A percentile compares a stretch with the other conserved stretches of the same genome.
phyloP scores from a whole-genome alignment of 2,113 vertebrate genomes.

The Pseudorectes ferrugineus region DNA sequence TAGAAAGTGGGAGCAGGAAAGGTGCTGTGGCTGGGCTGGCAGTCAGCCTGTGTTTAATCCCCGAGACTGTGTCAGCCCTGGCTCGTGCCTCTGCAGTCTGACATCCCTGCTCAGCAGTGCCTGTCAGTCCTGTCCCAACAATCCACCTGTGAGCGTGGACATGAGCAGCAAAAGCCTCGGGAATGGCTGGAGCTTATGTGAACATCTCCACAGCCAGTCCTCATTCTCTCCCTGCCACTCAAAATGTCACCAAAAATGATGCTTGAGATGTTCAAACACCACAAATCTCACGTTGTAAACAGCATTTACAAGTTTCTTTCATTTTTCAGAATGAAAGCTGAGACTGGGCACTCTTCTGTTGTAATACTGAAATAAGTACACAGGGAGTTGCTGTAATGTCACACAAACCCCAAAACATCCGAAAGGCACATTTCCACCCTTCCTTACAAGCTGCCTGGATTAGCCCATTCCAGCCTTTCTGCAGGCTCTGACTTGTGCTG shows the following conservation, averaged over 20 bases:
- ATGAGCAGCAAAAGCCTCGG: neutral
- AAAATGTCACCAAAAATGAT: neutral
- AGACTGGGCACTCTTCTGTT: neutral
- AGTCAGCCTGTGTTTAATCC: neutral
- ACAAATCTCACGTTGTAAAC: accelerated
- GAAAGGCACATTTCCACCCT: neutral
- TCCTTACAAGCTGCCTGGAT: neutral
- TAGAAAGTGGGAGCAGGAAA: neutral
- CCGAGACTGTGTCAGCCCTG: neutral
- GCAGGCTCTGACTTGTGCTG: neutral
- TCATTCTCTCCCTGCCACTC: neutral
- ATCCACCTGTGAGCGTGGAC: neutral
- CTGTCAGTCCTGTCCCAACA: neutral
- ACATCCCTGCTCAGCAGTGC: neutral
- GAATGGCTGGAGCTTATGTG: accelerated
- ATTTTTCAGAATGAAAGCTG: neutral
- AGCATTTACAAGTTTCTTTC: neutral
- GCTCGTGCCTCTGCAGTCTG: neutral
- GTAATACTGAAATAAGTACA: neutral
- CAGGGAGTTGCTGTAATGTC: neutral
- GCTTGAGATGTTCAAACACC: neutral
- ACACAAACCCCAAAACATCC: neutral
- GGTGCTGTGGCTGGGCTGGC: neutral
- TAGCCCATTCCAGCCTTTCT: neutral
- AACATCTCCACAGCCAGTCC: neutral